phyloP scores from a whole-genome alignment of 2,113 vertebrate genomes.

The Shinisaurus crocodilurus region DNA sequence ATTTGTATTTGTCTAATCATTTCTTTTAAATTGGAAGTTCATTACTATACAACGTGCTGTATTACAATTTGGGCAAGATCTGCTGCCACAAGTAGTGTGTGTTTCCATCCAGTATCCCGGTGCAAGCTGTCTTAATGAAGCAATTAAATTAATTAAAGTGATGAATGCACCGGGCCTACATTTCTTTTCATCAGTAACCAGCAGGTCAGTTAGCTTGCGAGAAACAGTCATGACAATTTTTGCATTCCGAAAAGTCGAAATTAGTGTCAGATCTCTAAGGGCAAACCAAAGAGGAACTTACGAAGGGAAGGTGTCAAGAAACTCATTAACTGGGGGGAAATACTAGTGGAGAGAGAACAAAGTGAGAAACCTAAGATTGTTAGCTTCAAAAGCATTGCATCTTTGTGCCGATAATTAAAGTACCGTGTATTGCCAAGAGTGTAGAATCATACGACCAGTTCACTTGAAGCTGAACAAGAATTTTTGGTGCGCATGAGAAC shows the following conservation, averaged over 20 bases:
- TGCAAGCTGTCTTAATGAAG: conserved; percentile 38
- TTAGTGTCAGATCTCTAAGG: conserved; percentile 24
- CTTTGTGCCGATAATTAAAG: conserved; percentile 17
- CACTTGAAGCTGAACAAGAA: not conserved
- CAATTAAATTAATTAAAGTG: conserved; percentile 64
- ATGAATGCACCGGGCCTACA: conserved; percentile 54
- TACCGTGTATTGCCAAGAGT: not conserved
- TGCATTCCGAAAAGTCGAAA: conserved; percentile 48
- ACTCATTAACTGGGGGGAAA: conserved; percentile 19
- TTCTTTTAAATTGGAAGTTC: conserved; percentile 40
- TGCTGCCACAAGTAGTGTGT: conserved; percentile 15
- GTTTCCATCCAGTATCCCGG: conserved; percentile 30
- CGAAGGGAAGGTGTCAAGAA: conserved; percentile 47
- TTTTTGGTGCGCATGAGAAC: not conserved
- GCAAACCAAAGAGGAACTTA: conserved; percentile 50
- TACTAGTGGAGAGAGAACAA: not conserved
- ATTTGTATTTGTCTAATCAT: conserved; percentile 8
- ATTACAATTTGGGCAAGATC: conserved; percentile 16
- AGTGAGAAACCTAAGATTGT: conserved; percentile 15
- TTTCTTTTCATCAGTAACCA: conserved; percentile 58
- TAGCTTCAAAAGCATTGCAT: conserved; percentile 12
- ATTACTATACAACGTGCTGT: conserved; percentile 14
- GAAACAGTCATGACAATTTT: conserved; percentile 53
- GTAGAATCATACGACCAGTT: not conserved
- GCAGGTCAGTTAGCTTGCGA: conserved; percentile 48